Base-by-base conservation (phyloP, 2,113 vertebrate species). In the Carollia perspicillata region DNA sequence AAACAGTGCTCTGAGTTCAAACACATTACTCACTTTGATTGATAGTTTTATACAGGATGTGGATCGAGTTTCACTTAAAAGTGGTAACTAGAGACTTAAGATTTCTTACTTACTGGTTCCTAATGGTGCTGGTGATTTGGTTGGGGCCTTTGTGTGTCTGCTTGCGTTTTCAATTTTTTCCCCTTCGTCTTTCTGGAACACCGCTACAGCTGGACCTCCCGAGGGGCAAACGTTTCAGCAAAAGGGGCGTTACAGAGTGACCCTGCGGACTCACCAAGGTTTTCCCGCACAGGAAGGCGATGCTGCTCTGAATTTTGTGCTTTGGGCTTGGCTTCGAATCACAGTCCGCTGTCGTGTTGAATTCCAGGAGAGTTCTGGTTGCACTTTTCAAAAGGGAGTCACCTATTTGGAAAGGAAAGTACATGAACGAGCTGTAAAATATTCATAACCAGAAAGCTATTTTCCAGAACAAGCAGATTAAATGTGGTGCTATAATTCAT, bases 221-320 rank as follows among this genome's bases (percentile, higher is more conserved):
- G 35, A 37, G 4, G 10, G 14, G 16, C 40, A 69, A 42, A 47
- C 14, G 5, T 18, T 44, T 5, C 55, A 16, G 28, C 65, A 22
- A 66, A 66, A 55, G 30, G 28, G 80, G 55, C 1, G 93, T 40
- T 49, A 86, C 22, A 30, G 77, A 1, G 0, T 2, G 42, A 81
- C 65, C 72, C 83, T 44, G 80, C 22, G 23, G 40, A 97, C 99
- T 99, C 94, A 99, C 99, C 99, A 99, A 97, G 51, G 99, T 99
- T 96, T 99, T 99, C 83, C 99, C 99, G 90, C 99, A 99, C 79
- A 99, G 98, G 97, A 99, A 99, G 94, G 98, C 98, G 98, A 99
- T 99, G 97, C 98, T 99, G 96, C 98, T 99, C 97, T 99, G 99
- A 42, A 99, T 5, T 28, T 44, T 97, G 96, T 98, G 98, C 44